Conservation (phyloP, 2,888 invertebrate genomes). For the Megastigmus dorsalis region DNA sequence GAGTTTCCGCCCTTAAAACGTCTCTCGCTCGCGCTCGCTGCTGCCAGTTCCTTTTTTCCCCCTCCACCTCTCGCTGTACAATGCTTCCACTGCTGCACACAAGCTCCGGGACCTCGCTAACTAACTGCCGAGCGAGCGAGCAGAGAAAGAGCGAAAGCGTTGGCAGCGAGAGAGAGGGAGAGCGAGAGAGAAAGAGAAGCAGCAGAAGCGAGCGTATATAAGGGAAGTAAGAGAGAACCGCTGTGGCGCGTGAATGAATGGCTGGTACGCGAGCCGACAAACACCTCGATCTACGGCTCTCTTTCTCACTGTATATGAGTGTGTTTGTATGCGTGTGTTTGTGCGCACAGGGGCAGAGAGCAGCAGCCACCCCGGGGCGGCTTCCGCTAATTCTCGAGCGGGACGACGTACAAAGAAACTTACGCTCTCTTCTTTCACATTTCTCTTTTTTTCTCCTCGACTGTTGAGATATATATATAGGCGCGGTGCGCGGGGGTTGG, state of each 20-base stretch:
- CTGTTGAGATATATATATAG: neutral
- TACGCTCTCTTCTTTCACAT: neutral
- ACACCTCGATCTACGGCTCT: no score
- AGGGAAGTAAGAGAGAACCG: neutral
- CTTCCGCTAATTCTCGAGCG: conserved; percentile 38
- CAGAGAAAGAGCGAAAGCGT: neutral
- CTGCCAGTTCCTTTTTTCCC: no score
- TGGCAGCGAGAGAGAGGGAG: neutral
- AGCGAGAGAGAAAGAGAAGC: neutral
- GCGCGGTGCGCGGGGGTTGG: neutral
- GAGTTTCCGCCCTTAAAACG: conserved; percentile 23
- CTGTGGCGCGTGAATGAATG: no score
- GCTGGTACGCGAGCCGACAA: conserved; percentile 16
- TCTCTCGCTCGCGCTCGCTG: neutral
- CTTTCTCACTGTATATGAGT: no score
- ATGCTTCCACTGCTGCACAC: no score
- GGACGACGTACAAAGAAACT: neutral
- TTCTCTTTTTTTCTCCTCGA: neutral
- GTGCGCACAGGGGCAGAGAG: neutral
- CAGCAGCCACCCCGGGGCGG: conserved; percentile 39
- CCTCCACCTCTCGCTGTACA: no score
- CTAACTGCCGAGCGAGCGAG: no score
- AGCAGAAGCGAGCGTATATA: neutral
- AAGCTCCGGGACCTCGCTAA: neutral
- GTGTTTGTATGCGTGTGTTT: no score